Evolutionary conservation across 2,888 invertebrate species (phyloP).

Genomic region (Margaritifera margaritifera): DNA sequence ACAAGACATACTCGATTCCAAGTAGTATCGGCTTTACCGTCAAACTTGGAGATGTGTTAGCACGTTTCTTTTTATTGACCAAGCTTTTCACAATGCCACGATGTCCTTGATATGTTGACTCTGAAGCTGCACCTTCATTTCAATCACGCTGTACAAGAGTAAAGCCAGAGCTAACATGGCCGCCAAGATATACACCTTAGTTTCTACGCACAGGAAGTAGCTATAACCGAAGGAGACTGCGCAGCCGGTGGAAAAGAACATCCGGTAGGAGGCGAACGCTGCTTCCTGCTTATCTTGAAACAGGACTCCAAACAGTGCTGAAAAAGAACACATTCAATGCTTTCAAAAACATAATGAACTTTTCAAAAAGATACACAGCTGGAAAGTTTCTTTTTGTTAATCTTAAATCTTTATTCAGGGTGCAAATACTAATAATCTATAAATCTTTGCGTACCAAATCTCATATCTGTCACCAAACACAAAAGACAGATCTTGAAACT

Average conservation of each 20-base stretch:
- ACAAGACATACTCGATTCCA: too few species aligned
- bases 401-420: background rate
- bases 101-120: conserved; percentile 65
- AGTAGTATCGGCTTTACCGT: too few species aligned
- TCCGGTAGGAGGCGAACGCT: conserved; percentile 90
- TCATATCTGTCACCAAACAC: too few species aligned
- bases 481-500: too few species aligned
- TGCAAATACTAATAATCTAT: conserved; percentile 2
- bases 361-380: too few species aligned
- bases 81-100: conserved; percentile 44
- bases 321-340: conserved; percentile 21
- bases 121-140: conserved; percentile 72
- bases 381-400: background rate
- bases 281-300: conserved; percentile 91
- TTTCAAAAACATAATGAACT: too few species aligned
- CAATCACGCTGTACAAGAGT: conserved; percentile 80
- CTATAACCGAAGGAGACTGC: conserved; percentile 89
- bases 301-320: conserved; percentile 85
- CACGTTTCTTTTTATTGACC: too few species aligned
- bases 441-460: too few species aligned
- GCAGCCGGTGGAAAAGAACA: conserved; percentile 94
- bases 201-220: conserved; percentile 84
- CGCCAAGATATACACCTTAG: conserved; percentile 83
- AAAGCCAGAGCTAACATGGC: conserved; percentile 83
- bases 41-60: too few species aligned